Evolutionary conservation across 2,888 invertebrate genomes (phyloP).

Genomic region (Caenorhabditis japonica): DNA sequence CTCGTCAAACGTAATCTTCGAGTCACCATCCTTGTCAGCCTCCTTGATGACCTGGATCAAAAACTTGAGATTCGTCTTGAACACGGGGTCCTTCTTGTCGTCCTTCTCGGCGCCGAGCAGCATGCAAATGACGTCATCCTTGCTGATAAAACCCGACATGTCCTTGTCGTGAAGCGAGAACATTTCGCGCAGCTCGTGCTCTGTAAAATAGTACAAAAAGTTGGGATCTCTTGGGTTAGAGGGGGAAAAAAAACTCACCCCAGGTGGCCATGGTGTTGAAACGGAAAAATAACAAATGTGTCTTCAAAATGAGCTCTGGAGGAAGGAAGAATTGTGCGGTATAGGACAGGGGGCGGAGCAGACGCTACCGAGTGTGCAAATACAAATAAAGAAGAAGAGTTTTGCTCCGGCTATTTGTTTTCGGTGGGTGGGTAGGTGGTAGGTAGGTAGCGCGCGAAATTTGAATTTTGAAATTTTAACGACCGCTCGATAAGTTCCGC

Average conservation of each 20-base stretch:
- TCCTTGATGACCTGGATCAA: constrained; percentile 72
- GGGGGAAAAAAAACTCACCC: constrained; percentile 35
- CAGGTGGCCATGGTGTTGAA: constrained; percentile 46
- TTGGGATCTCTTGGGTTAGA: no score
- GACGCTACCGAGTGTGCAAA: constrained; percentile 40
- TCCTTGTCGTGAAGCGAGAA: constrained; percentile 71
- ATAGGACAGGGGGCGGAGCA: not conserved
- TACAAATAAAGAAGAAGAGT: constrained; percentile 12
- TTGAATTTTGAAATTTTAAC: no score
- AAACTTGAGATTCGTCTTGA: constrained; percentile 73
- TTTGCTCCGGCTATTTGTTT: constrained; percentile 26
- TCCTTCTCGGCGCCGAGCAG: constrained; percentile 71
- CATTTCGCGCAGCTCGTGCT: constrained; percentile 70
- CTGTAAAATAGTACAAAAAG: constrained; percentile 49
- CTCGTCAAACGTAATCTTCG: constrained; percentile 73
- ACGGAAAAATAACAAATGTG: constrained; percentile 11
- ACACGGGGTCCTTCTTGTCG: constrained; percentile 71
- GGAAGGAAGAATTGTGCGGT: constrained; percentile 3
- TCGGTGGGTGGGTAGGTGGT: no score
- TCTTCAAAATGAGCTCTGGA: constrained; percentile 11
- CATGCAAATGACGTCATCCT: constrained; percentile 73
- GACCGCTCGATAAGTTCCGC: no score
- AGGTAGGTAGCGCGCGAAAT: no score
- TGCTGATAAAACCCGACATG: constrained; percentile 69
- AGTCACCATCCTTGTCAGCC: constrained; percentile 73